Evolutionary conservation across 2,888 invertebrate genomes (phyloP).

Genomic region (Oscheius sp.): DNA sequence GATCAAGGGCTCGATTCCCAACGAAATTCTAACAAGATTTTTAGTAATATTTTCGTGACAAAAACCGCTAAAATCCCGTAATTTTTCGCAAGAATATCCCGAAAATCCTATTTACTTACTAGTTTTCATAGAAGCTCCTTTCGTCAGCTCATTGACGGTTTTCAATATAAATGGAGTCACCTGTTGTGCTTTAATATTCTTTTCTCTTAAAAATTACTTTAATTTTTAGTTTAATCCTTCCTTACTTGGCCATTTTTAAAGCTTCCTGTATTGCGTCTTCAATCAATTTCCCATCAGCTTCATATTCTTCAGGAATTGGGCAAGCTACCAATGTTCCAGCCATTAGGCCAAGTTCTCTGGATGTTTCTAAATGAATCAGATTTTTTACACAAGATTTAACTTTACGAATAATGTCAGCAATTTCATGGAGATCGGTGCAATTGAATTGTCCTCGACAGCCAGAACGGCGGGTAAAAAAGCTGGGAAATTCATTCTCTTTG

Average conservation of each 20-base stretch:
- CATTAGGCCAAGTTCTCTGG: constrained; percentile 70
- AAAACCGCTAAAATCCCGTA: too few relatives aligned
- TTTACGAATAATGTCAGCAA: constrained; percentile 81
- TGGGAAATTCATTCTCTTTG: constrained; percentile 83
- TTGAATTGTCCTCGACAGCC: constrained; percentile 82
- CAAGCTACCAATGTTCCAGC: constrained; percentile 85
- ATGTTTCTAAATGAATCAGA: constrained; percentile 58
- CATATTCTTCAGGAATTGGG: constrained; percentile 83
- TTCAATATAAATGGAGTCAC: constrained; percentile 91
- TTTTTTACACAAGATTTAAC: not conserved
- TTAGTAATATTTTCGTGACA: too few relatives aligned
- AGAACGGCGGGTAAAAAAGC: constrained; percentile 88
- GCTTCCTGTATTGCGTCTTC: constrained; percentile 83
- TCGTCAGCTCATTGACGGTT: constrained; percentile 84
- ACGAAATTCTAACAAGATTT: too few relatives aligned
- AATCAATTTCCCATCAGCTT: constrained; percentile 77
- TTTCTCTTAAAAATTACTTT: constrained; percentile 51
- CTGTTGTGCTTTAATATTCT: constrained; percentile 83
- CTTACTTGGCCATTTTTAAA: constrained; percentile 77
- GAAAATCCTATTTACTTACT: constrained; percentile 78
- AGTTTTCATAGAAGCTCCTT: constrained; percentile 84
- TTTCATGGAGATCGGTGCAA: constrained; percentile 79
- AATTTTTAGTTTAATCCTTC: constrained; percentile 5
- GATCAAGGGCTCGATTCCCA: too few relatives aligned
- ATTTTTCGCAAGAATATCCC: too few relatives aligned